phyloP scores from a whole-genome alignment of 2,113 vertebrate species.

The Coptodon bakossiorum region DNA sequence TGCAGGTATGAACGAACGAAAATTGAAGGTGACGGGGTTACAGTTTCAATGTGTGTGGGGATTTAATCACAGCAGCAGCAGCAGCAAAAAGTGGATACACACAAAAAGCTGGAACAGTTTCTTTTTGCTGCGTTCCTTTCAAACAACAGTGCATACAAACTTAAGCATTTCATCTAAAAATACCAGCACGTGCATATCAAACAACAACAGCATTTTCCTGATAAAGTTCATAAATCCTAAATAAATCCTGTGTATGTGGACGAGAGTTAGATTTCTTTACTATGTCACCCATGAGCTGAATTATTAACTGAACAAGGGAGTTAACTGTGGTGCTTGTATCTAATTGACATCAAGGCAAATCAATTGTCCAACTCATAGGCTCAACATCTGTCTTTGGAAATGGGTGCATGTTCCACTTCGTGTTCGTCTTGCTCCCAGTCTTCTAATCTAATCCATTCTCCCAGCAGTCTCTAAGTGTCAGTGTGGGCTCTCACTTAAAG shows the following conservation, averaged over 20 bases:
- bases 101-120: neutral
- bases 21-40: neutral
- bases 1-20: neutral
- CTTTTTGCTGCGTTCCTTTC: neutral
- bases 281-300: neutral
- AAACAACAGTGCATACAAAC: neutral
- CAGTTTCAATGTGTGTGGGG: neutral
- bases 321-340: neutral
- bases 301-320: neutral
- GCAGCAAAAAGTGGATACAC: neutral
- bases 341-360: neutral
- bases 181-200: neutral
- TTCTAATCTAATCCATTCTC: neutral
- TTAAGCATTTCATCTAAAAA: neutral
- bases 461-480: neutral
- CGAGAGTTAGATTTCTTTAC: neutral
- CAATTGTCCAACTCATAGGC: neutral
- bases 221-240: neutral
- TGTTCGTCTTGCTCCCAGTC: neutral
- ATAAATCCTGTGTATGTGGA: neutral
- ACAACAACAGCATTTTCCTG: neutral
- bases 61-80: neutral
- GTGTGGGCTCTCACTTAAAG: slow-evolving; percentile 83
- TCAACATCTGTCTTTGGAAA: neutral
- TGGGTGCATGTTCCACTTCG: neutral